Evolutionary conservation across 2,113 vertebrate genomes (phyloP).

Genomic region (Peromyscus californicus): DNA sequence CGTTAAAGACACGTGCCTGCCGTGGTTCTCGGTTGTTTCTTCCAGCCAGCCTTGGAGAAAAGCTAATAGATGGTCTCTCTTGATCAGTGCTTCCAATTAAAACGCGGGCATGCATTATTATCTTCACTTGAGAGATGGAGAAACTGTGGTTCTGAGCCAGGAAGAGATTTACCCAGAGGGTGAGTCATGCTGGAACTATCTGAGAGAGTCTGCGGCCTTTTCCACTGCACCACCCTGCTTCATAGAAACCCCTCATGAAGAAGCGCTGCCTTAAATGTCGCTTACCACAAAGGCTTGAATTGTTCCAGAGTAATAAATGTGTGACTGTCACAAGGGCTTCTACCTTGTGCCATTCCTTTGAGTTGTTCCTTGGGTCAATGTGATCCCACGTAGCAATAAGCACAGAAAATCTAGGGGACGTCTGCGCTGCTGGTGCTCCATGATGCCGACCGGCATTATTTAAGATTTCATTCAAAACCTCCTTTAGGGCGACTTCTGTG

Average conservation of each 20-base stretch:
- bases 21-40: not conserved
- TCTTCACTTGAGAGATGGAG: not conserved
- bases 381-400: not conserved
- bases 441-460: constrained; percentile 60
- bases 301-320: not conserved
- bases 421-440: not conserved
- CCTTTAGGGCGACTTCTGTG: constrained; percentile 76
- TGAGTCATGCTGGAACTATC: not conserved
- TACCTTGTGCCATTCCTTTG: not conserved
- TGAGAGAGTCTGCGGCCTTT: not conserved
- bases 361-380: not conserved
- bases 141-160: not conserved
- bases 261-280: not conserved
- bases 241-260: not conserved
- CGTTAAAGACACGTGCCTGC: not conserved
- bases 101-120: not conserved
- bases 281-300: not conserved
- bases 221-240: not conserved
- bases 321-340: not conserved
- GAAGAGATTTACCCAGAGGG: not conserved
- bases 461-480: constrained; percentile 78
- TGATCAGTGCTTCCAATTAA: not conserved
- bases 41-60: not conserved
- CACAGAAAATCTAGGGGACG: not conserved
- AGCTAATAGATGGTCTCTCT: not conserved